Percentiles rank a stretch among this genome's conserved stretches.
Evolutionary conservation across 2,797 vertebrate species (phyloP).

Genomic region (Megalops cyprinoides): DNA sequence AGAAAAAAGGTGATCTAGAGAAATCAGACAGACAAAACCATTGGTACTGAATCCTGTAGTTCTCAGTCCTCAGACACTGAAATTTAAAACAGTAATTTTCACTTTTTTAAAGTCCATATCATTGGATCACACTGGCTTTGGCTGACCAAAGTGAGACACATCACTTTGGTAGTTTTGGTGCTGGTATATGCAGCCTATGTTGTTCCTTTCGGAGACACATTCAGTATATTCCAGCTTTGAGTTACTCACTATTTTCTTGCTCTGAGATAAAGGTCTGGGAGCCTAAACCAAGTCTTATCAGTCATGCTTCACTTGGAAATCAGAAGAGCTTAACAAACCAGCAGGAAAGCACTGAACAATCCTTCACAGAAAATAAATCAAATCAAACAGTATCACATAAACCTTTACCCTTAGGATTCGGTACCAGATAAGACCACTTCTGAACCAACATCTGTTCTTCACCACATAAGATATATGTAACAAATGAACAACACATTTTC

Average conservation of each 20-base stretch:
- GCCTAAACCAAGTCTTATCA: slow-evolving; percentile 23
- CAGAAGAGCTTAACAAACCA: slow-evolving; percentile 25
- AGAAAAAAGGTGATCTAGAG: too few relatives aligned
- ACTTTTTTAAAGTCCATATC: too few relatives aligned
- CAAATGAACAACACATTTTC: not conserved
- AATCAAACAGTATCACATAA: slow-evolving; percentile 16
- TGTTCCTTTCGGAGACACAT: not conserved
- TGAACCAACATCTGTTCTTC: not conserved
- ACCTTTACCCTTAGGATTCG: slow-evolving; percentile 3
- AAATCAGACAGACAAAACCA: too few relatives aligned
- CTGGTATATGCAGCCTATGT: too few relatives aligned
- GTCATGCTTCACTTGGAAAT: slow-evolving; percentile 23
- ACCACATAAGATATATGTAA: not conserved
- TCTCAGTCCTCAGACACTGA: too few relatives aligned
- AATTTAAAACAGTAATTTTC: too few relatives aligned
- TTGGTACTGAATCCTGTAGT: too few relatives aligned
- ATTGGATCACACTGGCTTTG: too few relatives aligned
- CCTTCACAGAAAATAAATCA: slow-evolving; percentile 22
- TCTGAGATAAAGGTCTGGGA: slow-evolving; percentile 13
- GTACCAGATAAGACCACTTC: slow-evolving; percentile 5
- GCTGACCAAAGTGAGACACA: too few relatives aligned
- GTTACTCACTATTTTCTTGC: not conserved
- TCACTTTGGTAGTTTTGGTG: too few relatives aligned
- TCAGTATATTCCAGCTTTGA: not conserved
- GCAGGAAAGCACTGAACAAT: slow-evolving; percentile 14